These are phyloP conservation scores for Drosophila peninsularis DNA, from an alignment of 2,888 invertebrate species.

Conservation along the genomic window DNA sequence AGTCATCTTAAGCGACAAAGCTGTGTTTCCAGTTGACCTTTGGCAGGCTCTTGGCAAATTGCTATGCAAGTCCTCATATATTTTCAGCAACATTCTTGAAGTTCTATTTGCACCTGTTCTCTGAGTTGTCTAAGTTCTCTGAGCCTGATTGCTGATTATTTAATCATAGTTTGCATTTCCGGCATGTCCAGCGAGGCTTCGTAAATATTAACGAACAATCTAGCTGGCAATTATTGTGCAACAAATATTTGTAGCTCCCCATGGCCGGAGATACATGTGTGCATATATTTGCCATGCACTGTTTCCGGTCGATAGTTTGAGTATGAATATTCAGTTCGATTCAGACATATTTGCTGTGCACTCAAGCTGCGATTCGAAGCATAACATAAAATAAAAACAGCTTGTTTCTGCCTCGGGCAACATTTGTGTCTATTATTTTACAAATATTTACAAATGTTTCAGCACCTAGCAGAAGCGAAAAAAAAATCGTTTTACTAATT, in stretches of 20 bases:
- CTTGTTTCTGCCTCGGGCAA: neutral
- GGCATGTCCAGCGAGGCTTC: conserved; percentile 6
- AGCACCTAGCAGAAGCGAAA: neutral
- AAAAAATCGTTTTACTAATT: conserved; percentile 39
- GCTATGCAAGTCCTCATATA: neutral
- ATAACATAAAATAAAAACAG: neutral
- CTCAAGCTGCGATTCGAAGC: neutral
- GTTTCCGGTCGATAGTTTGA: conserved; percentile 9
- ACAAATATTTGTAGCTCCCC: conserved; percentile 21
- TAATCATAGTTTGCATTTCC: conserved; percentile 16
- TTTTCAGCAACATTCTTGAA: neutral
- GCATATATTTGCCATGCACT: conserved; percentile 8
- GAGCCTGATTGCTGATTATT: neutral
- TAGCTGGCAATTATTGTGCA: neutral
- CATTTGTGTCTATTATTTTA: neutral
- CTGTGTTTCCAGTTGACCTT: neutral
- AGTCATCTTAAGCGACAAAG: neutral
- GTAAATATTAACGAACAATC: conserved; percentile 19
- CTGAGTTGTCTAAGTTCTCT: neutral
- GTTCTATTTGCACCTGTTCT: neutral
- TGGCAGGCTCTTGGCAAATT: neutral
- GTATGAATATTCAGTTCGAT: neutral
- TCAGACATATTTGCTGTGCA: neutral
- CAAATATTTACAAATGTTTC: neutral
- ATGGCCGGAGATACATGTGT: conserved; percentile 1